phyloP scores from a whole-genome alignment of 2,113 vertebrate species.

The Meriones unguiculatus region DNA sequence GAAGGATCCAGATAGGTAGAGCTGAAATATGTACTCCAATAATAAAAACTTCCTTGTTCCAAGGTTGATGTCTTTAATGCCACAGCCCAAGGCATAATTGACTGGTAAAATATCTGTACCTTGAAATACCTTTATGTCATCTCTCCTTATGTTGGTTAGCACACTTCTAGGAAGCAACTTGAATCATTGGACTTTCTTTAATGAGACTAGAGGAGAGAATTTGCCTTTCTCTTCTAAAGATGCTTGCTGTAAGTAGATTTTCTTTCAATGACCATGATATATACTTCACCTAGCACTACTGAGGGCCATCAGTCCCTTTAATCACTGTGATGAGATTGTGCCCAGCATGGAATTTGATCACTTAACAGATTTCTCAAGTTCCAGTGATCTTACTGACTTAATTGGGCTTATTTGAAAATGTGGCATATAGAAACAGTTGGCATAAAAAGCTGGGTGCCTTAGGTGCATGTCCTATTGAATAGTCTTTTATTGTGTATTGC shows the following conservation, averaged over 20 bases:
- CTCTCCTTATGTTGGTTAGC: background rate
- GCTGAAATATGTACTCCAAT: background rate
- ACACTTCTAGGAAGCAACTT: background rate
- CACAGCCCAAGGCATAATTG: background rate
- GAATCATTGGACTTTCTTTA: background rate
- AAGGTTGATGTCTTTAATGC: background rate
- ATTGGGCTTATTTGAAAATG: background rate
- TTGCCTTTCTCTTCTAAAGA: background rate
- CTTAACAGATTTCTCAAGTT: background rate
- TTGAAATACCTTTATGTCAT: background rate
- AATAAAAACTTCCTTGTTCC: background rate
- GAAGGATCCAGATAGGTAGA: background rate
- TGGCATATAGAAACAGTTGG: background rate
- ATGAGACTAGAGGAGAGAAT: background rate
- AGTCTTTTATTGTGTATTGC: background rate
- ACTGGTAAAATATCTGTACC: background rate
- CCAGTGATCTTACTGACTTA: background rate
- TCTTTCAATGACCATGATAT: background rate
- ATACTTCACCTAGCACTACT: background rate
- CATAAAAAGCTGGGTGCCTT: background rate
- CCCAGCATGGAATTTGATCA: background rate
- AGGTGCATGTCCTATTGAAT: background rate
- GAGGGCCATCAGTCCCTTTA: background rate
- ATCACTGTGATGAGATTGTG: slow-evolving; percentile 10
- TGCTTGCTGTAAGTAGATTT: background rate